Percentiles rank a stretch among this genome's conserved stretches.
Conservation (phyloP, 2,888 invertebrate genomes). For the Palloptera scutellata region DNA sequence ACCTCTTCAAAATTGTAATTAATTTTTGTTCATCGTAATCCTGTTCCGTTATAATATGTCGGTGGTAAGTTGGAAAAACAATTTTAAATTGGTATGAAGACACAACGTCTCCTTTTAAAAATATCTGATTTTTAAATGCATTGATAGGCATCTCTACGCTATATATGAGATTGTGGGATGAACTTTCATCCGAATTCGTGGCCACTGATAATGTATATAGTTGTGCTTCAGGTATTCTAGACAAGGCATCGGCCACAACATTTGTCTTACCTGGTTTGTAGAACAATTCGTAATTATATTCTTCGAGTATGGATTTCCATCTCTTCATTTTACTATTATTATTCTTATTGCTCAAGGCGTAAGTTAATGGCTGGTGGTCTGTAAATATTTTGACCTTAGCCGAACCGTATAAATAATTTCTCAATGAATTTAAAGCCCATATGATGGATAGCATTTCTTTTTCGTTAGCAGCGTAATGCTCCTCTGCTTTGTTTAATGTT, state of each 20-base stretch:
- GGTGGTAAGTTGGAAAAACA: conserved; percentile 11
- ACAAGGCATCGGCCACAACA: conserved; percentile 27
- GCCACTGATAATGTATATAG: conserved; percentile 21
- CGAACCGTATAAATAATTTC: conserved; percentile 26
- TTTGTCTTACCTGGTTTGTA: conserved; percentile 28
- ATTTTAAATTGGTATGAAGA: conserved; percentile 1
- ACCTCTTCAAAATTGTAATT: conserved; percentile 21
- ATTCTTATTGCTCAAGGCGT: conserved; percentile 28
- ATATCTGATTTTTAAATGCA: conserved; percentile 24
- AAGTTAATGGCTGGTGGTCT: too few relatives aligned
- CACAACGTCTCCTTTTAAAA: background rate
- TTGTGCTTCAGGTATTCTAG: conserved; percentile 20
- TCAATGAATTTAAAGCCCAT: conserved; percentile 12
- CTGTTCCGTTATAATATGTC: conserved; percentile 23
- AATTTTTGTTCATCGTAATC: conserved; percentile 14
- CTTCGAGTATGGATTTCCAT: conserved; percentile 35
- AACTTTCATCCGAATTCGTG: conserved; percentile 20
- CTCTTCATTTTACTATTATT: conserved; percentile 27
- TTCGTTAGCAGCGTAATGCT: conserved; percentile 31
- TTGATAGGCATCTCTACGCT: conserved; percentile 17
- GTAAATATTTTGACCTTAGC: conserved; percentile 23
- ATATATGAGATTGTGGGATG: conserved; percentile 15
- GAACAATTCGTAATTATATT: too few relatives aligned
- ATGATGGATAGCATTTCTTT: conserved; percentile 27
- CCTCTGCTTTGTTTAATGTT: conserved; percentile 31